Conservation (phyloP, 2,888 invertebrate genomes). For the Epiblema foenella region DNA sequence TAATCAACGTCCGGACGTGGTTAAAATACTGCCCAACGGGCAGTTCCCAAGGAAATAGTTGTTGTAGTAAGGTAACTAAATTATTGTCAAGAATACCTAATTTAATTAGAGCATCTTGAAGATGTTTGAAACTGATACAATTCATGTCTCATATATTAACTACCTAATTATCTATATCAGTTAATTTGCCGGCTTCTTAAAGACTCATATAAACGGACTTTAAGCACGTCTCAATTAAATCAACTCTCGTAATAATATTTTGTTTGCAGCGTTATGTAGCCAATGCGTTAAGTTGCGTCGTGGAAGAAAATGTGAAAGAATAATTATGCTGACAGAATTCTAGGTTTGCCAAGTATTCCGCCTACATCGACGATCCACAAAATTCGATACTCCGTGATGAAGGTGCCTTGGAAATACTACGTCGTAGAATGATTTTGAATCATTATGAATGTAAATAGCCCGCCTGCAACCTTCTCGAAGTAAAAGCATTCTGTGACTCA, state of each 20-base stretch:
- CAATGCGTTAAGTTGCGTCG: slow-evolving; percentile 12
- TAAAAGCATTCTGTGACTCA: slow-evolving; percentile 38
- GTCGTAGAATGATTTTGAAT: slow-evolving; percentile 38
- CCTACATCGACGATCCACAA: slow-evolving; percentile 16
- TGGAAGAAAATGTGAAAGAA: slow-evolving; percentile 24
- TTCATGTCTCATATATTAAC: too few species aligned
- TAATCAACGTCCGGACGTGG: background rate
- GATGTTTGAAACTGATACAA: background rate
- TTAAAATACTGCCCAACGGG: background rate
- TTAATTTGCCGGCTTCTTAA: background rate
- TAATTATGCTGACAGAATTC: slow-evolving; percentile 19
- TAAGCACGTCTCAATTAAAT: background rate
- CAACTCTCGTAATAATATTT: background rate
- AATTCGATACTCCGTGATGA: slow-evolving; percentile 19
- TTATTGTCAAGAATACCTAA: background rate
- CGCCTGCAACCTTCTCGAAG: slow-evolving; percentile 38
- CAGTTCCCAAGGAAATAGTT: background rate
- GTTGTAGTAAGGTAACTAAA: background rate
- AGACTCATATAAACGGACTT: background rate
- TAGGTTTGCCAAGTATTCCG: slow-evolving; percentile 20
- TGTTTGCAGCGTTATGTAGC: slow-evolving; percentile 3
- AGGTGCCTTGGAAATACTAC: slow-evolving; percentile 27
- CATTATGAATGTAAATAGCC: slow-evolving; percentile 43
- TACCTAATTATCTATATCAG: background rate
- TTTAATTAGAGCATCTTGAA: too few species aligned